Conservation (phyloP, 2,113 vertebrate species). For the Podarcis raffonei region DNA sequence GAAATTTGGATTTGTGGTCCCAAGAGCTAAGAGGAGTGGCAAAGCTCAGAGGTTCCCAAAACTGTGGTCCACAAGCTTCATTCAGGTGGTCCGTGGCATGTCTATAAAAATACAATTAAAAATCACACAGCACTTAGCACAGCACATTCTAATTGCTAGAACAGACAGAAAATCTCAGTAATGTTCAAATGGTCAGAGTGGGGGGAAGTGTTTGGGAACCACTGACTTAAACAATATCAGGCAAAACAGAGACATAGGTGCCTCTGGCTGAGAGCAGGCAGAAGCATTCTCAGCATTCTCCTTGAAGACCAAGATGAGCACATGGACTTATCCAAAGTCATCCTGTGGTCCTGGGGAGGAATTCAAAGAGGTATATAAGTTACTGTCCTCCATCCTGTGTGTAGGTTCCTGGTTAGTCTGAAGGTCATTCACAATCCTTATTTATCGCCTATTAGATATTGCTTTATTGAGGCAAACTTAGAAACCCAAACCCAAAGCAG, state of each 20-base stretch:
- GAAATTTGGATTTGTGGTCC: neutral
- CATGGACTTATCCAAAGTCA: neutral
- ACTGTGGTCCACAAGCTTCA: too few relatives aligned
- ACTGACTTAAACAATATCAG: neutral
- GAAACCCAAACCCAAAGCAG: neutral
- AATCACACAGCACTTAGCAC: too few relatives aligned
- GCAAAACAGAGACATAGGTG: too few relatives aligned
- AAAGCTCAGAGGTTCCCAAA: neutral
- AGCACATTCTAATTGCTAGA: too few relatives aligned
- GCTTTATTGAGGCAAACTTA: neutral
- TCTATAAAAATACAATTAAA: too few relatives aligned
- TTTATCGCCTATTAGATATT: neutral
- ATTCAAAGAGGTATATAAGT: neutral
- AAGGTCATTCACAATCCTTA: neutral
- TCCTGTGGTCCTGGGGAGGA: neutral
- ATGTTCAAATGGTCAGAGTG: too few relatives aligned
- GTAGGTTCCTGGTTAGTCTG: neutral
- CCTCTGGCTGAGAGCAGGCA: too few relatives aligned
- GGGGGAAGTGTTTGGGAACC: too few relatives aligned
- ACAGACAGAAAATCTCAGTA: too few relatives aligned
- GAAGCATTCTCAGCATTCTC: neutral
- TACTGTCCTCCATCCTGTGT: neutral
- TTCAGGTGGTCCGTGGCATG: too few relatives aligned
- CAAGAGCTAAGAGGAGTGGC: neutral
- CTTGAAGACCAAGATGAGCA: neutral